Conservation (phyloP, 2,888 invertebrate species). For the Chironomus riparius region DNA sequence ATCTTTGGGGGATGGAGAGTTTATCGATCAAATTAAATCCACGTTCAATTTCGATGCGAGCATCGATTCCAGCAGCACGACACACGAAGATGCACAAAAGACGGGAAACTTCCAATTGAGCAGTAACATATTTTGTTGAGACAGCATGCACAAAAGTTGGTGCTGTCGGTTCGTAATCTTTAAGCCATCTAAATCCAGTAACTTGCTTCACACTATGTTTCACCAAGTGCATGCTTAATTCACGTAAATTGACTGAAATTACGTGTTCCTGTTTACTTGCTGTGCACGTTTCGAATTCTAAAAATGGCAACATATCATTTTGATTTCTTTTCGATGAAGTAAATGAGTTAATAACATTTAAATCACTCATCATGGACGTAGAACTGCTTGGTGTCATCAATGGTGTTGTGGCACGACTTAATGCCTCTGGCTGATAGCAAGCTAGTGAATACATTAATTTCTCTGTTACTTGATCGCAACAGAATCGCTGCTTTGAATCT, state of each 20-base stretch:
- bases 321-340: slow-evolving; percentile 41
- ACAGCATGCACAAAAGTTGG: slow-evolving; percentile 69
- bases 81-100: slow-evolving; percentile 66
- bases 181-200: slow-evolving; percentile 42
- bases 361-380: slow-evolving; percentile 37
- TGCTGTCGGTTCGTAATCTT: slow-evolving; percentile 47
- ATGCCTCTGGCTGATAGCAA: slow-evolving; percentile 76
- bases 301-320: slow-evolving; percentile 62
- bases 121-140: slow-evolving; percentile 70
- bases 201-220: slow-evolving; percentile 50
- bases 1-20: slow-evolving; percentile 58
- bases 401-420: slow-evolving; percentile 76
- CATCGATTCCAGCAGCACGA: slow-evolving; percentile 57
- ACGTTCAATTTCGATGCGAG: slow-evolving; percentile 58
- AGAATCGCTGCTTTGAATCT: slow-evolving; percentile 54
- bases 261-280: slow-evolving; percentile 83
- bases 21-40: slow-evolving; percentile 78
- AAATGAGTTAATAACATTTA: slow-evolving; percentile 38
- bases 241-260: slow-evolving; percentile 78
- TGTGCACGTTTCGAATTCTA: slow-evolving; percentile 75
- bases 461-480: slow-evolving; percentile 61
- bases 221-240: slow-evolving; percentile 72
- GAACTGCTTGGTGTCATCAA: slow-evolving; percentile 59
- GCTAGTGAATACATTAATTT: slow-evolving; percentile 70
- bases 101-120: slow-evolving; percentile 71